phyloP scores from a whole-genome alignment of 2,888 invertebrate species.

The Philaethria dido region DNA sequence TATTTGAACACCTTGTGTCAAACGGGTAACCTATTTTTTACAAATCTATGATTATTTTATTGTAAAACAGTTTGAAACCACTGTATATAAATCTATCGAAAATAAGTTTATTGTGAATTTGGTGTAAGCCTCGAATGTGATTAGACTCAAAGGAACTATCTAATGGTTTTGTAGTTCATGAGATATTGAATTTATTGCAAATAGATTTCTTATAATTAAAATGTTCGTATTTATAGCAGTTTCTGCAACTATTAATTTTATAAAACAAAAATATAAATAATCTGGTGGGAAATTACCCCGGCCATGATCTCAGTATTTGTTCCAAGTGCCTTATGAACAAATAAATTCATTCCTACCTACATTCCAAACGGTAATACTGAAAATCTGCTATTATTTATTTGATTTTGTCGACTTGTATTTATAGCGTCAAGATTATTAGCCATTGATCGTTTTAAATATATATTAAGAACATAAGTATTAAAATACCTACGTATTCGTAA shows the following conservation, averaged over 20 bases:
- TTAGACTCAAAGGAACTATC: conserved; percentile 68
- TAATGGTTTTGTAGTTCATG: conserved; percentile 68
- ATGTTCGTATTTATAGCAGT: conserved; percentile 35
- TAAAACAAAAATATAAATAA: conserved; percentile 21
- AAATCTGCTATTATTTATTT: conserved; percentile 14
- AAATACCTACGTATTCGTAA: conserved; percentile 31
- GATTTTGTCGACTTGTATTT: conserved; percentile 21
- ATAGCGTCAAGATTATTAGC: conserved; percentile 13
- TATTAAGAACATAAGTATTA: conserved; percentile 34
- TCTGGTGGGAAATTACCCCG: conserved; percentile 31
- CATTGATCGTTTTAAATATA: conserved; percentile 25
- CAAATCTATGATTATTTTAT: conserved; percentile 28
- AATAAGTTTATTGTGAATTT: conserved; percentile 53
- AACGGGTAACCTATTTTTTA: conserved; percentile 28
- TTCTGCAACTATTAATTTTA: conserved; percentile 32
- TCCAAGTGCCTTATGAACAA: conserved; percentile 83
- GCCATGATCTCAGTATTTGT: conserved; percentile 74
- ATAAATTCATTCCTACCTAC: conserved; percentile 74
- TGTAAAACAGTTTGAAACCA: conserved; percentile 24
- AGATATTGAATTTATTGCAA: conserved; percentile 46
- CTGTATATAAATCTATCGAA: conserved; percentile 19
- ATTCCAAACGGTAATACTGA: conserved; percentile 55
- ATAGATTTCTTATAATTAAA: conserved; percentile 41
- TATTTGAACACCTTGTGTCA: conserved; percentile 4
- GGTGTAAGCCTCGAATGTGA: conserved; percentile 54